Conservation (phyloP, 2,113 vertebrate genomes). For the Hippocampus zosterae region DNA sequence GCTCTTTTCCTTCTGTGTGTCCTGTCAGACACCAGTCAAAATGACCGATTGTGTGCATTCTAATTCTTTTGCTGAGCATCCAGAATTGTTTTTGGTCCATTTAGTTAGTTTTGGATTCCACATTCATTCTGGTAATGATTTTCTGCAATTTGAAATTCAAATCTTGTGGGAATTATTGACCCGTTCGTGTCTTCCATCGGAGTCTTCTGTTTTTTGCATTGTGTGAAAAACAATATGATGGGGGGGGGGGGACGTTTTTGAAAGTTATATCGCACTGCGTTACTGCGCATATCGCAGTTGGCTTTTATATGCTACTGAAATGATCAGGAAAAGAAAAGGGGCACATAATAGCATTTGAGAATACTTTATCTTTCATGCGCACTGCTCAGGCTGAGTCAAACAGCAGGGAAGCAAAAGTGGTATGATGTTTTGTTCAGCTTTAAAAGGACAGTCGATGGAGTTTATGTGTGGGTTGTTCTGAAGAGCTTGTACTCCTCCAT, state of each 20-base stretch:
- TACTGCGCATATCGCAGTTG: background rate
- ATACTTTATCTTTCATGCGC: no score
- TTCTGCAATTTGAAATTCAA: background rate
- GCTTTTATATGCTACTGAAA: no score
- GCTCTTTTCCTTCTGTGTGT: background rate
- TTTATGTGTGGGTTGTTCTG: conserved; percentile 4
- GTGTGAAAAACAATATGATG: background rate
- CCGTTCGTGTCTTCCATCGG: background rate
- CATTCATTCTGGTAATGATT: background rate
- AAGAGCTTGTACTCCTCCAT: conserved; percentile 11
- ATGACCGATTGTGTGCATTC: background rate
- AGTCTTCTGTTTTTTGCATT: background rate
- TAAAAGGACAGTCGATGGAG: conserved; percentile 17
- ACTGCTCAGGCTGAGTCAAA: background rate
- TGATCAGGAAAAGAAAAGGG: no score
- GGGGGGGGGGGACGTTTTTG: background rate
- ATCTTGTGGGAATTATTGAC: background rate
- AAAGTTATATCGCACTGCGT: background rate
- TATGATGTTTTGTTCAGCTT: conserved; percentile 8
- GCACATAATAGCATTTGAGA: no score
- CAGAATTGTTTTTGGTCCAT: background rate
- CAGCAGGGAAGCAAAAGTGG: background rate
- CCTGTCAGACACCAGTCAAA: conserved; percentile 2
- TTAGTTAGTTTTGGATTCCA: background rate
- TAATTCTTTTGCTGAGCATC: background rate